A percentile compares a stretch with the other conserved stretches of the same genome.
These are phyloP conservation scores for Triplophysa tibetana DNA, from an alignment of 2,113 vertebrate genomes.

Conservation along the genomic window DNA sequence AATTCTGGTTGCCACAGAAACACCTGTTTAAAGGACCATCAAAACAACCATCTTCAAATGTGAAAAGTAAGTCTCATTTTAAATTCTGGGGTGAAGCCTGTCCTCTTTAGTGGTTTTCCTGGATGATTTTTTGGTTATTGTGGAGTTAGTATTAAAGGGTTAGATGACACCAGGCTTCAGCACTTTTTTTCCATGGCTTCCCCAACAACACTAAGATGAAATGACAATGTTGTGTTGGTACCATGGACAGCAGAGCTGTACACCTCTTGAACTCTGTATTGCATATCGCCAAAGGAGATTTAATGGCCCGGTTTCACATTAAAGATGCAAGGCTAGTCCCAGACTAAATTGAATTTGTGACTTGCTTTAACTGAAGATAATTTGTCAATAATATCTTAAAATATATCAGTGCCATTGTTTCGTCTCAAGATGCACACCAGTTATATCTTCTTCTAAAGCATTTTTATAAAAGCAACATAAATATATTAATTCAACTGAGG, in stretches of 20 bases:
- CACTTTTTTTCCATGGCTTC: conserved; percentile 26
- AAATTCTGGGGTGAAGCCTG: not conserved
- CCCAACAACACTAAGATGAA: conserved; percentile 63
- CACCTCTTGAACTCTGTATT: conserved; percentile 32
- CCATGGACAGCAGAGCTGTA: conserved; percentile 58
- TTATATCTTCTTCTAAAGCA: too few species aligned
- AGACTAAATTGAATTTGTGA: too few species aligned
- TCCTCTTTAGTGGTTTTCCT: not conserved
- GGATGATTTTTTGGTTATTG: not conserved
- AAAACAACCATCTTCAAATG: conserved; percentile 58
- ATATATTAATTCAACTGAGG: too few species aligned
- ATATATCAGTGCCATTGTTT: too few species aligned
- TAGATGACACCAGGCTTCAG: conserved; percentile 5
- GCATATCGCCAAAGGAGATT: conserved; percentile 32
- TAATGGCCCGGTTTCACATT: not conserved
- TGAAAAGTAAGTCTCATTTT: conserved; percentile 44
- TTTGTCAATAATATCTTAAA: too few species aligned
- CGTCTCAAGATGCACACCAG: too few species aligned
- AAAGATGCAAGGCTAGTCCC: too few species aligned
- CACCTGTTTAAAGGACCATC: conserved; percentile 72
- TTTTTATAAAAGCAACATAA: too few species aligned
- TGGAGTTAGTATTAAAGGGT: not conserved
- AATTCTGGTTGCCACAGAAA: conserved; percentile 80
- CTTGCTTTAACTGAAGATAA: too few species aligned
- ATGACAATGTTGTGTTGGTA: conserved; percentile 65